Percentiles rank a stretch among this genome's conserved stretches.
Conservation (phyloP, 1,140 invertebrate species). For the Dreissena rostriformis region DNA sequence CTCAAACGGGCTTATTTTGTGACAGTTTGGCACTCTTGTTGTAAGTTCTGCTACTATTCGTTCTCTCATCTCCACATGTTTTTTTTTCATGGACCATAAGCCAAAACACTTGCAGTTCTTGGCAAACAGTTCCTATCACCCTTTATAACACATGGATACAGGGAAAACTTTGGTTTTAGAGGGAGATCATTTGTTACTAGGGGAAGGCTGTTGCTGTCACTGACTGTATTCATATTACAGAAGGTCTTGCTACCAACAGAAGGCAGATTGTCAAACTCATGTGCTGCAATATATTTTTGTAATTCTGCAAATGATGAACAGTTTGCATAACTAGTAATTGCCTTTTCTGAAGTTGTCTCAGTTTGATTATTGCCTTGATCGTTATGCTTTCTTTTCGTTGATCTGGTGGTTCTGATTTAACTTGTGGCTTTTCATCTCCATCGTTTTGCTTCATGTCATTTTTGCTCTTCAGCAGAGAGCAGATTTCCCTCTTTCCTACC, state of each 20-base stretch:
- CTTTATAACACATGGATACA: slow-evolving; percentile 5
- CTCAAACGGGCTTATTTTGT: no score
- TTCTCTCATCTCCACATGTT: slow-evolving; percentile 18
- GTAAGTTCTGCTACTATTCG: slow-evolving; percentile 25
- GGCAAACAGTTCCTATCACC: slow-evolving; percentile 27
- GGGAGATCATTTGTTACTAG: slow-evolving; percentile 21
- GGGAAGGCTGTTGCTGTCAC: slow-evolving; percentile 13
- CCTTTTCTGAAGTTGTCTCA: background rate
- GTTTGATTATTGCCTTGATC: background rate
- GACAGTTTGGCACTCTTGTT: no score
- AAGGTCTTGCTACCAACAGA: background rate
- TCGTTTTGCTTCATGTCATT: background rate
- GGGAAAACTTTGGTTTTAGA: background rate
- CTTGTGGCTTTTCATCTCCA: background rate
- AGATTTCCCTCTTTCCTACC: background rate
- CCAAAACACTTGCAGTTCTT: slow-evolving; percentile 36
- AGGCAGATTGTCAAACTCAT: background rate
- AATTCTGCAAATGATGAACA: background rate
- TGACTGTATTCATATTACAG: background rate
- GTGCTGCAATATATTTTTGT: background rate
- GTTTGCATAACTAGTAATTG: background rate
- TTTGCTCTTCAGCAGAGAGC: background rate
- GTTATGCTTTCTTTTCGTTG: background rate
- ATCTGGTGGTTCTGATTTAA: background rate
- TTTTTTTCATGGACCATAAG: slow-evolving; percentile 22